Conservation (phyloP, 2,797 vertebrate genomes). For the Molossus alvarezi region DNA sequence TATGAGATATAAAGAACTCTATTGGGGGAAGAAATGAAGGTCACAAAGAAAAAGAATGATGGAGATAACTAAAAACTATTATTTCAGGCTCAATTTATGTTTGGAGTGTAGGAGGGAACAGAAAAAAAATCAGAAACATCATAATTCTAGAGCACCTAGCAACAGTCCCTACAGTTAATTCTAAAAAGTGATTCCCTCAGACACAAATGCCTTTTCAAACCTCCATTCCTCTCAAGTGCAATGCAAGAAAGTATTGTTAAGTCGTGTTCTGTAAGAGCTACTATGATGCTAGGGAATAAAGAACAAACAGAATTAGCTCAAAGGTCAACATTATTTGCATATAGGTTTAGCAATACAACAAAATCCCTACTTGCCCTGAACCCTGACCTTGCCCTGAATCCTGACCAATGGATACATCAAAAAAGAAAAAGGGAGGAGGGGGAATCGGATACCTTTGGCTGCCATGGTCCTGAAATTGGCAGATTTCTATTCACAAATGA, state of each 20-base stretch:
- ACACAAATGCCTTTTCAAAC: background rate
- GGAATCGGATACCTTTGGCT: background rate
- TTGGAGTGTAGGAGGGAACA: background rate
- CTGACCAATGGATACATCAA: background rate
- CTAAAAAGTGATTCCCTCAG: slow-evolving; percentile 12
- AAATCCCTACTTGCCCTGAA: background rate
- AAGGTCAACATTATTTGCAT: background rate
- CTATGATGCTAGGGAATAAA: background rate
- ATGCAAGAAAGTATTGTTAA: background rate
- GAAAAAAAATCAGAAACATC: slow-evolving; percentile 32
- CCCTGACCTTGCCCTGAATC: background rate
- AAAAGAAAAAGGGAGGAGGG: background rate
- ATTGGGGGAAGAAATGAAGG: background rate
- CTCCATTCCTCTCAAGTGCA: background rate
- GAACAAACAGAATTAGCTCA: slow-evolving; percentile 40
- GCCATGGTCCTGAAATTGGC: background rate
- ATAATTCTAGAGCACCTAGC: background rate
- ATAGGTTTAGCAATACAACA: background rate
- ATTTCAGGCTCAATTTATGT: background rate
- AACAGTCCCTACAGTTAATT: background rate
- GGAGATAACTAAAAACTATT: background rate
- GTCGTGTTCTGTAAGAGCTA: background rate
- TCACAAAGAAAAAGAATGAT: slow-evolving; percentile 39
- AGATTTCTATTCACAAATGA: slow-evolving; percentile 35
- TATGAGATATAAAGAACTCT: slow-evolving; percentile 4